Conservation (phyloP, 2,797 vertebrate genomes). For the Gallirallus australis region DNA sequence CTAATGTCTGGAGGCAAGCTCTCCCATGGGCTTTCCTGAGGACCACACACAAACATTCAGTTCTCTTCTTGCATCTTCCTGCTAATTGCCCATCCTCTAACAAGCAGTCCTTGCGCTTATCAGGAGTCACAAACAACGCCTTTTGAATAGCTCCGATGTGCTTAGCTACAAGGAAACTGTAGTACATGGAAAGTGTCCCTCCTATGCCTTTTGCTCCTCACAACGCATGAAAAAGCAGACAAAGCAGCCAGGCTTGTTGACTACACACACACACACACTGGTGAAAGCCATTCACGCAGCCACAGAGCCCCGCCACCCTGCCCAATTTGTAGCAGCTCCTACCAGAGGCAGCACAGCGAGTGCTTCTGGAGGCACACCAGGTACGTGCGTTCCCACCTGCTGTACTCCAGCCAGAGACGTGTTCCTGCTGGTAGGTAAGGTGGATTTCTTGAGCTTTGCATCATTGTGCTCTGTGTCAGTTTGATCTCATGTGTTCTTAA, state of each 20-base stretch:
- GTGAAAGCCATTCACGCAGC: neutral
- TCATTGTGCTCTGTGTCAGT: neutral
- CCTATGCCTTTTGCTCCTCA: conserved; percentile 40
- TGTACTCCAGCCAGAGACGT: neutral
- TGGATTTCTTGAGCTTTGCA: neutral
- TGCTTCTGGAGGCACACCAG: neutral
- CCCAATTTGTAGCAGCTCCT: neutral
- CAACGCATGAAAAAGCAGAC: neutral
- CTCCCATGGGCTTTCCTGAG: conserved; percentile 31
- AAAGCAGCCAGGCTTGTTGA: neutral
- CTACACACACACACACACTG: neutral
- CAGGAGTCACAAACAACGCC: neutral
- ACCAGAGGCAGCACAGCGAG: neutral
- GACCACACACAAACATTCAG: conserved; percentile 58
- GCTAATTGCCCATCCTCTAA: conserved; percentile 55
- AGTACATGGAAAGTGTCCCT: neutral
- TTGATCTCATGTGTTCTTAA: neutral
- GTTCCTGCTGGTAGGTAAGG: neutral
- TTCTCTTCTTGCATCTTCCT: neutral
- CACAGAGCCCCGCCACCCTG: neutral
- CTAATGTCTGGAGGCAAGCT: neutral
- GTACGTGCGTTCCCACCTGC: neutral
- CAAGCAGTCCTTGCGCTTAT: neutral
- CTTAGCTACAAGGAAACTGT: neutral
- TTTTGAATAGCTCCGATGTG: conserved; percentile 12